These are phyloP conservation scores for Poecilia latipinna DNA, from an alignment of 2,113 vertebrate genomes.

Conservation along the genomic window DNA sequence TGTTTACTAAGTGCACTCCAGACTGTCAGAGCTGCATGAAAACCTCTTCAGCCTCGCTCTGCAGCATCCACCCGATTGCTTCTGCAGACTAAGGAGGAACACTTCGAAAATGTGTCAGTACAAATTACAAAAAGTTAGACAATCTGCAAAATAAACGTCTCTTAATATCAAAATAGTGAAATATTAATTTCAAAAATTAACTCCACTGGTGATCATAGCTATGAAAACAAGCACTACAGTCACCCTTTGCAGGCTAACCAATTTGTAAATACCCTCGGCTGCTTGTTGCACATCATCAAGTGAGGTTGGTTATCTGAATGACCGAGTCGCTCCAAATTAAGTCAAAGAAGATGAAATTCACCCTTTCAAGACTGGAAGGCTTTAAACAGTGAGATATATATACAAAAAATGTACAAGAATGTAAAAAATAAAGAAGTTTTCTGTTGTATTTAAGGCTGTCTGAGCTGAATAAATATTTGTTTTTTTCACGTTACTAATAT, in stretches of 20 bases:
- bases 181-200: constrained; percentile 44
- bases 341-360: constrained; percentile 36
- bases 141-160: constrained; percentile 59
- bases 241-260: constrained; percentile 16
- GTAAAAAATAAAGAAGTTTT: constrained; percentile 27
- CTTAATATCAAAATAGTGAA: constrained; percentile 60
- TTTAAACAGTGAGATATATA: constrained; percentile 38
- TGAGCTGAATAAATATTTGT: constrained; percentile 71
- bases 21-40: constrained; percentile 5
- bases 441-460: constrained; percentile 40
- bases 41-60: constrained; percentile 5
- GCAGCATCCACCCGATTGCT: constrained; percentile 26
- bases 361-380: constrained; percentile 20
- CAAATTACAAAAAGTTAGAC: constrained; percentile 63
- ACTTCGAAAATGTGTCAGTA: constrained; percentile 46
- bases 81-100: constrained; percentile 35
- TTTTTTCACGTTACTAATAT: constrained; percentile 4
- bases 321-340: constrained; percentile 8
- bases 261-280: constrained; percentile 30
- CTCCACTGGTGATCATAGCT: constrained; percentile 15
- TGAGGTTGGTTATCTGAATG: constrained; percentile 1
- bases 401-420: constrained; percentile 71
- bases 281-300: constrained; percentile 3
- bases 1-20: neutral
- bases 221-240: constrained; percentile 32